Evolutionary conservation across 2,113 vertebrate species (phyloP), one percentile per base, ranked within the genome.

Genomic region (Prunella himalayana): DNA sequence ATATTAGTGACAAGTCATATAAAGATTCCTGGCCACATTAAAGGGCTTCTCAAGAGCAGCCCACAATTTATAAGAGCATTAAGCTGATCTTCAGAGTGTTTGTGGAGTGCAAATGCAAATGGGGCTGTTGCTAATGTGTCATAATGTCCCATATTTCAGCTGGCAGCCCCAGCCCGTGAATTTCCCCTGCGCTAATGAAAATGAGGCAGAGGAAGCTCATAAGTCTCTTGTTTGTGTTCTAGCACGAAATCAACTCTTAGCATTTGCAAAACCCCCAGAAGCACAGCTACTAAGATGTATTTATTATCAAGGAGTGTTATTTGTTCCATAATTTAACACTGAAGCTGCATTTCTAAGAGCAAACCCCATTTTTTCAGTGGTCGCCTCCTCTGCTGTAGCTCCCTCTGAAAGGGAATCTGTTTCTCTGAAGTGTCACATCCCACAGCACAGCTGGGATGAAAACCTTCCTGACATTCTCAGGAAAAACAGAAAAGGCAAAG

Each of bases 311-410:
- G 47, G 24, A 78, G 19, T 18, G 24, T 30, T 82, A 54, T 78
- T 80, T 89, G 53, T 94, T 91, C 89, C 51, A 85, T 88, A 92
- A 92, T 91, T 95, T 82, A 94, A 82, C 33, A 68, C 45, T 35
- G 53, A 82, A 69, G 45, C 61, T 72, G 45, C 30, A 54, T 86
- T 86, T 90, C 72, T 60, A 75, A 71, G 7, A 2, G 20, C n/a
- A 79, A 89, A 31, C 10, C 20, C 44, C 2, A 1, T 66, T 78
- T 80, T 75, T 73, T 25, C 23, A 84, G 54, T 19, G 19, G 39
- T n/a, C 78, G 61, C n/a, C 16, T 71, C 35, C 22, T 64, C 41
- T n/a, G 64, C 49, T 0, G 4, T 12, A 45, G 21, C 39, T 85
- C 88, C 27, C 33, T 69, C 42, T 63, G 24, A 54, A 93, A 87